These are phyloP conservation scores for Mixornis gularis DNA, from an alignment of 2,113 vertebrate genomes.

Conservation along the genomic window DNA sequence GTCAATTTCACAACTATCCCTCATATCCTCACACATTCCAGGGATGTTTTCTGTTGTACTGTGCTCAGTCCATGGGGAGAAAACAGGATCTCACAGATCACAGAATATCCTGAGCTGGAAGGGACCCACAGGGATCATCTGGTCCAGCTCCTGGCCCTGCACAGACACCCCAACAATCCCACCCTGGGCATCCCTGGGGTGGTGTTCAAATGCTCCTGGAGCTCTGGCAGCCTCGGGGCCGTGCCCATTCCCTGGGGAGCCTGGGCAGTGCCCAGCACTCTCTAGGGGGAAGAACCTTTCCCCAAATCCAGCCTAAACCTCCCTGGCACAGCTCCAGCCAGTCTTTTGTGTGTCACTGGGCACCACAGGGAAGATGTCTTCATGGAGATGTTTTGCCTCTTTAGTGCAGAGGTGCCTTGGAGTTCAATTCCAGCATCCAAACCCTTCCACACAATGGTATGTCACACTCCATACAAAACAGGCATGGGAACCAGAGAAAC, in stretches of 20 bases:
- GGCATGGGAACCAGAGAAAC: neutral
- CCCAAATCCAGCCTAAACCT: fast-evolving
- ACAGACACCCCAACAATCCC: fast-evolving
- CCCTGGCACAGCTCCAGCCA: neutral
- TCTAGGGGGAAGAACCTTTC: neutral
- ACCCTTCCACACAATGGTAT: fast-evolving
- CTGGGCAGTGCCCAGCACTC: neutral
- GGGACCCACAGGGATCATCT: neutral
- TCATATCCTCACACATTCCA: fast-evolving
- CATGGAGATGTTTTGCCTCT: neutral
- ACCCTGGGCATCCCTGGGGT: neutral
- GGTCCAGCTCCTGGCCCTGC: fast-evolving
- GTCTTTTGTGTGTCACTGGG: neutral
- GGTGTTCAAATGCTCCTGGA: fast-evolving
- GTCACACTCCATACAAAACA: fast-evolving
- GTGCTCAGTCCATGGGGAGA: fast-evolving
- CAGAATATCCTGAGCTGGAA: neutral
- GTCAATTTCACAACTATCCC: fast-evolving
- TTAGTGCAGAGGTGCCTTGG: neutral
- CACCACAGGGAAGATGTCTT: neutral
- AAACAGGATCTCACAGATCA: neutral
- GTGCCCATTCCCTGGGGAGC: neutral
- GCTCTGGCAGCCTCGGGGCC: neutral
- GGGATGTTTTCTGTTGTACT: neutral
- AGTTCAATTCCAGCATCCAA: neutral